These are phyloP conservation scores for Cantharis rustica DNA, from an alignment of 2,888 invertebrate genomes.

Conservation along the genomic window DNA sequence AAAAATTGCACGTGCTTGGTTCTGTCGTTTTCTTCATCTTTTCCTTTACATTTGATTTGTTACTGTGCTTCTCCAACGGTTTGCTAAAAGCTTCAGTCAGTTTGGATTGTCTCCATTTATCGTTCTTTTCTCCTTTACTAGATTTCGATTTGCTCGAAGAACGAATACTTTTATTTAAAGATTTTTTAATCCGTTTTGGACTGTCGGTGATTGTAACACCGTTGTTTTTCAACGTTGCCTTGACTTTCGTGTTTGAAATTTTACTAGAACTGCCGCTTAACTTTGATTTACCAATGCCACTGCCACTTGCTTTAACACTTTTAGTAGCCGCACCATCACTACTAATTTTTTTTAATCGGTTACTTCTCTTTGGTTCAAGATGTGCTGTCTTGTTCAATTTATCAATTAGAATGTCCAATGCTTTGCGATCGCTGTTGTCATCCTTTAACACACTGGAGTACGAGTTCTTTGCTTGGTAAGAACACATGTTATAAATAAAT, in stretches of 20 bases:
- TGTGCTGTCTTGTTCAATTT: not conserved
- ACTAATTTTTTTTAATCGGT: not conserved
- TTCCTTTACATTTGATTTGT: not conserved
- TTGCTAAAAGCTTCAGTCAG: not conserved
- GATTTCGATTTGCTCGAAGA: not conserved
- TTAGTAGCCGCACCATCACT: not conserved
- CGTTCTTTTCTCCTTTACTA: not conserved
- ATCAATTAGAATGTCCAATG: not conserved
- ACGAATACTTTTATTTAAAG: not conserved
- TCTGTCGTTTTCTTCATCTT: not conserved
- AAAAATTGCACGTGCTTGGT: not conserved
- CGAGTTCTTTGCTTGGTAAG: not conserved
- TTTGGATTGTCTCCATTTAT: not conserved
- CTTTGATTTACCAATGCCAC: not conserved
- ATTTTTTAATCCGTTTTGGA: not conserved
- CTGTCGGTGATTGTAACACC: not conserved
- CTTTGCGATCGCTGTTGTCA: not conserved
- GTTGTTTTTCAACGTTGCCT: not conserved
- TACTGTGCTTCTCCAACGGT: not conserved
- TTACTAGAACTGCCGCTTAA: not conserved
- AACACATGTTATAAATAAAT: not conserved
- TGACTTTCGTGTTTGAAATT: not conserved
- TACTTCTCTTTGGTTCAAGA: not conserved
- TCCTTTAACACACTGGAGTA: not conserved
- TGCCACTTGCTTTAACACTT: not conserved